A percentile compares a stretch with the other conserved stretches of the same genome.
These are phyloP conservation scores for Gymnothorax javanicus DNA, from an alignment of 2,797 vertebrate genomes.

Conservation along the genomic window DNA sequence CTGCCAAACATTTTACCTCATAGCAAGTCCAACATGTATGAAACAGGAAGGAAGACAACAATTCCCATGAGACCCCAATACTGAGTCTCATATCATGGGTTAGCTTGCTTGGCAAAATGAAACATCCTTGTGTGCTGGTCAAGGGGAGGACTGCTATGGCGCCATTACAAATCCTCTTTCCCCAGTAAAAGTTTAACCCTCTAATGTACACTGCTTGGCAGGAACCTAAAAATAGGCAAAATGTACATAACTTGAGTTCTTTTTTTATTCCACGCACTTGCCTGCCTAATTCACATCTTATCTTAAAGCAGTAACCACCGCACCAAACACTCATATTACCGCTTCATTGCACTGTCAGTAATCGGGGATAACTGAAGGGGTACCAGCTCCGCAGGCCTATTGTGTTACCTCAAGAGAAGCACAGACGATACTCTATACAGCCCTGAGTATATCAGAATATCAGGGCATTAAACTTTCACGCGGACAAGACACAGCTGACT, in stretches of 20 bases:
- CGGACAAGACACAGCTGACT: slow-evolving; percentile 16
- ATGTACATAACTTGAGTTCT: not conserved
- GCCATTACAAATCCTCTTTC: not conserved
- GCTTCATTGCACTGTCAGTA: not conserved
- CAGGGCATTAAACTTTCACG: slow-evolving; percentile 1
- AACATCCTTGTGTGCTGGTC: not conserved
- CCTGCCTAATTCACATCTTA: not conserved
- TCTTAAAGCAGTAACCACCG: not conserved
- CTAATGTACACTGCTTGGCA: not conserved
- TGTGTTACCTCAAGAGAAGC: not conserved
- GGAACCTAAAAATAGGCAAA: not conserved
- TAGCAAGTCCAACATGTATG: not conserved
- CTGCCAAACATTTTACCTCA: not conserved
- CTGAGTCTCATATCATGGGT: too few species aligned
- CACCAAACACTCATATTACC: not conserved
- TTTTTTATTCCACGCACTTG: not conserved
- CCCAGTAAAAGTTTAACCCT: not conserved
- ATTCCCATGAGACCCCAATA: too few species aligned
- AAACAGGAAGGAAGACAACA: too few species aligned
- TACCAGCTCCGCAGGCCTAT: not conserved
- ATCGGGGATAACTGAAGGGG: not conserved
- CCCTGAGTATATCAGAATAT: not conserved
- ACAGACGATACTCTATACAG: not conserved
- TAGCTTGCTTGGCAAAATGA: too few species aligned
- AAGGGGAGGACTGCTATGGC: not conserved